These are phyloP conservation scores for Ceratitis capitata DNA, from an alignment of 1,140 invertebrate species.

Conservation along the genomic window DNA sequence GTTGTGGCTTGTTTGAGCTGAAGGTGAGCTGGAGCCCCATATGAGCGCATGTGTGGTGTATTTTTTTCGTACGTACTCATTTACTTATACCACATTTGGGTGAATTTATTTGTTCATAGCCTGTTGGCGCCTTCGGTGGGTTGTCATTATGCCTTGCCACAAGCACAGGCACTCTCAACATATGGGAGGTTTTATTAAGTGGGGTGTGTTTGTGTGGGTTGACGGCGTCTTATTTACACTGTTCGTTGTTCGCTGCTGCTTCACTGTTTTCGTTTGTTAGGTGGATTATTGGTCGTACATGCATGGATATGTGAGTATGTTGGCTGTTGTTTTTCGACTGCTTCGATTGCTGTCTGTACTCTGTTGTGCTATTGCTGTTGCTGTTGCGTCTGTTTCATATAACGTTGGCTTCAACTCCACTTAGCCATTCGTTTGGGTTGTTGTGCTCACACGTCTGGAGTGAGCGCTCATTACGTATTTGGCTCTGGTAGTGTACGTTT, in stretches of 20 bases:
- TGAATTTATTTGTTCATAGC: not conserved
- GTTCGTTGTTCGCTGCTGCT: slow-evolving; percentile 10
- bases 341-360: not conserved
- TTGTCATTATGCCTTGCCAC: not conserved
- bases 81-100: slow-evolving; percentile 16
- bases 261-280: slow-evolving; percentile 24
- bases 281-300: slow-evolving; percentile 22
- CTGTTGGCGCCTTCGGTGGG: slow-evolving; percentile 9
- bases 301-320: too few relatives aligned
- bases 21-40: not conserved
- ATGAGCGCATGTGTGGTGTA: slow-evolving; percentile 8
- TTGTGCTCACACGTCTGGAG: slow-evolving; percentile 28
- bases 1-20: not conserved
- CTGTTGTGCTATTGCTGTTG: not conserved
- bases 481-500: slow-evolving; percentile 12
- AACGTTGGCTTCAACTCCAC: not conserved
- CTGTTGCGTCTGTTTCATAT: not conserved
- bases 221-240: not conserved
- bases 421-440: slow-evolving; percentile 31
- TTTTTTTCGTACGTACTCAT: too few relatives aligned
- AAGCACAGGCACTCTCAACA: not conserved
- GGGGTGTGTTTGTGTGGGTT: not conserved
- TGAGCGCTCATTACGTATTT: slow-evolving; percentile 26
- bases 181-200: not conserved
- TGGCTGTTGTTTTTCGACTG: not conserved